Evolutionary conservation across 2,888 invertebrate genomes (phyloP), one percentile per base, ranked within the genome.

Genomic region (Zaprionus obscuricornis): DNA sequence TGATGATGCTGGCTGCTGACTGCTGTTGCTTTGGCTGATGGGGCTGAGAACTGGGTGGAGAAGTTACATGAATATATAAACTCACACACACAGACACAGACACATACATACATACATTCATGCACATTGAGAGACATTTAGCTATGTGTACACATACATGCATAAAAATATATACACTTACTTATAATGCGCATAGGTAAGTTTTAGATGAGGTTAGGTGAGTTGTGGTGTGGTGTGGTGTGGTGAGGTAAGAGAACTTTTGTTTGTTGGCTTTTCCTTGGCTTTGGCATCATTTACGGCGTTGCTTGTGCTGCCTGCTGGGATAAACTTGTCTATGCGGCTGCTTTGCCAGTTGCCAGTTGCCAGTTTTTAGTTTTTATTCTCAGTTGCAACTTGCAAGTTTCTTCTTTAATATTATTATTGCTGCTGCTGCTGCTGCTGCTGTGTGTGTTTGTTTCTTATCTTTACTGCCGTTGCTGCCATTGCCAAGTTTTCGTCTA

Each of bases 401-500:
- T 54, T 64, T 49, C 33, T n/a, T 20, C n/a, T n/a, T n/a, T n/a
- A n/a, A n/a, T n/a, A n/a, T n/a, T n/a, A n/a, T n/a, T n/a, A 17
- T 14, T 57, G 20, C 49, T 45, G 24, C 22, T 22, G 17, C 8
- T 62, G 33, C 26, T 22, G 37, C 18, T 37, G 20, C 18, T 16
- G 47, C 52, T 59, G 20, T 59, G 49, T 34, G 22, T 47, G 45
- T 47, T 17, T 20, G 60, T 34, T 10, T 29, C 62, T 70, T 84
- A 71, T 81, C 82, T 76, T 76, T 57, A 58, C 34, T 54, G 33
- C 42, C 42, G 47, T 47, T 42, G 26, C 6, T 70, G 71, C 62
- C 77, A 74, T 74, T 71, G 78, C 78, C 65, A 74, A 77, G 71
- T 77, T 84, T 84, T 81, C 65, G 77, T 81, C 82, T 84, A 84